Evolutionary conservation across 2,113 vertebrate genomes (phyloP).

Genomic region (Sphaerodactylus townsendi): DNA sequence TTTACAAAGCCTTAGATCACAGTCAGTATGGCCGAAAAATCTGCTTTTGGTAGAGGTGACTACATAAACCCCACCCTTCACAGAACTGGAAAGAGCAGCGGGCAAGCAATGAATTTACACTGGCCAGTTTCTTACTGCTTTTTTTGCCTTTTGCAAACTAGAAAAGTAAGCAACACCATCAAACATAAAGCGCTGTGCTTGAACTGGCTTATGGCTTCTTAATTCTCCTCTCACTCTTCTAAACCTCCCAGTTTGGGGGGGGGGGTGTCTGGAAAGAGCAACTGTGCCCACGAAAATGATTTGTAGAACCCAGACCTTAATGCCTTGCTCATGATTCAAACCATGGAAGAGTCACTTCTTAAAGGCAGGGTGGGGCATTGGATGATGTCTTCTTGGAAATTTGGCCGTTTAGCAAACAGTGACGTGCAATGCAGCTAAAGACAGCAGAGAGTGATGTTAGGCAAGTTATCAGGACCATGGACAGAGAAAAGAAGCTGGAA

Average conservation of each 20-base stretch:
- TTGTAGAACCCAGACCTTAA: too few relatives aligned
- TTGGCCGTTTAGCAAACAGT: too few relatives aligned
- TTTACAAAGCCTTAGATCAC: conserved; percentile 4
- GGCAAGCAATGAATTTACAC: neutral
- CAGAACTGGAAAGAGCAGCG: neutral
- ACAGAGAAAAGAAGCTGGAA: too few relatives aligned
- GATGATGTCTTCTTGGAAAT: too few relatives aligned
- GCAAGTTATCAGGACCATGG: too few relatives aligned
- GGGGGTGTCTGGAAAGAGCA: neutral
- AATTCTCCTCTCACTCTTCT: neutral
- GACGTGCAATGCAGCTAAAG: too few relatives aligned
- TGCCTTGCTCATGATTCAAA: too few relatives aligned
- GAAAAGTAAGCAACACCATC: neutral
- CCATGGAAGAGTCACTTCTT: too few relatives aligned
- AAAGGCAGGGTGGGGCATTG: too few relatives aligned
- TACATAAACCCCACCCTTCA: neutral
- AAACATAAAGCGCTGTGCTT: neutral
- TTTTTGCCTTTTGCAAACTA: neutral
- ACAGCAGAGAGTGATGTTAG: too few relatives aligned
- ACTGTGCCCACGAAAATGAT: neutral
- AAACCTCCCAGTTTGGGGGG: neutral
- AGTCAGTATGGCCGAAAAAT: neutral
- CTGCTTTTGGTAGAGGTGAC: neutral
- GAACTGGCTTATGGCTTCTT: neutral
- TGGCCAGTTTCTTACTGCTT: neutral